phyloP scores from a whole-genome alignment of 2,113 vertebrate genomes.

The Paedocypris sp. region DNA sequence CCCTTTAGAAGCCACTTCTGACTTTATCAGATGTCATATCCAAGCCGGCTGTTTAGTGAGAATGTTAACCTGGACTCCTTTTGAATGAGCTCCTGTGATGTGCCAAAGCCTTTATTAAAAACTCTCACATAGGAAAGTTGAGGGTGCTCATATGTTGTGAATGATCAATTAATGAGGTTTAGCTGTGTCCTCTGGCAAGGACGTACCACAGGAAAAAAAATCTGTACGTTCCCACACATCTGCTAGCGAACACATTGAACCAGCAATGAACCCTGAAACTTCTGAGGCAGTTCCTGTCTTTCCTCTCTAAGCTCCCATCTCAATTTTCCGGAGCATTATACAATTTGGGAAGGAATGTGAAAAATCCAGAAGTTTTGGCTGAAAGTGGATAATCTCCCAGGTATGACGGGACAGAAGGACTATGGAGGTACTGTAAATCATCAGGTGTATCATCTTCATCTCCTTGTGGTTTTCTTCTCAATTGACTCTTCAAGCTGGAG shows the following conservation, averaged over 20 bases:
- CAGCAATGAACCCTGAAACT: conserved; percentile 30
- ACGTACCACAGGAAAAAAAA: background rate
- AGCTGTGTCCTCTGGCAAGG: background rate
- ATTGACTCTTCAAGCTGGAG: too few species aligned
- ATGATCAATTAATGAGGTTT: background rate
- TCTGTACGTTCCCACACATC: conserved; percentile 13
- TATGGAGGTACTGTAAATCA: conserved; percentile 20
- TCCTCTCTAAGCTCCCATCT: conserved; percentile 25
- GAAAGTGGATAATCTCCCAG: conserved; percentile 35
- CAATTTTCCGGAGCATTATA: conserved; percentile 38
- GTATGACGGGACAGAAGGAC: conserved; percentile 35
- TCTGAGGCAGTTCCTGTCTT: conserved; percentile 31
- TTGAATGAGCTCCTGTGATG: conserved; percentile 14
- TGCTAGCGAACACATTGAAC: conserved; percentile 29
- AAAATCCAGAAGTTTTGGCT: conserved; percentile 36
- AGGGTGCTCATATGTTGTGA: background rate
- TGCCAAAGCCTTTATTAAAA: conserved; percentile 16
- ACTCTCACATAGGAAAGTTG: background rate
- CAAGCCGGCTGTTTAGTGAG: conserved; percentile 18
- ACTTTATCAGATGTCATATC: conserved; percentile 20
- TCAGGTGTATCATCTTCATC: too few species aligned
- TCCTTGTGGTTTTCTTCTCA: too few species aligned
- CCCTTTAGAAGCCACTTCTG: conserved; percentile 18
- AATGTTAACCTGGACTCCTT: conserved; percentile 18
- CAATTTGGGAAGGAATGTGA: conserved; percentile 44